Base-by-base conservation (phyloP, 2,113 vertebrate genomes). In the Gnathonemus longibarbis region DNA sequence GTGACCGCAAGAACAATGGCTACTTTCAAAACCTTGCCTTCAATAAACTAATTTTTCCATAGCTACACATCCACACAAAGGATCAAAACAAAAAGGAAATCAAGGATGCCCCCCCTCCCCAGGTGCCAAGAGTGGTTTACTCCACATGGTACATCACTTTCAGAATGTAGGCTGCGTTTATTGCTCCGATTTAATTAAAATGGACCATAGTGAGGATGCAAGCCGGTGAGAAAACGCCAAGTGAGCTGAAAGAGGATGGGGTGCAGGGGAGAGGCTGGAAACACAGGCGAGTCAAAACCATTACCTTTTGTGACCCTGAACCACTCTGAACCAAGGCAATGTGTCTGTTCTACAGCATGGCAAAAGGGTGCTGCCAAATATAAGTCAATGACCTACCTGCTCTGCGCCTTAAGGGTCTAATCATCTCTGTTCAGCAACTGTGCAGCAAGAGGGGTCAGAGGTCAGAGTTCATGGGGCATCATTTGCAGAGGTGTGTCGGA, bases 381-480 rank as follows among this genome's bases (percentile, higher is more conserved):
- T n/a, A 48, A 46, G 21, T 48, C 42, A 24, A 84, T 46, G 42
- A 45, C 83, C 83, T 84, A 84, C 83, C 45, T 48, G 42, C 24
- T n/a, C 45, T 9, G 19, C 58, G 53, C 19, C 87, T 39, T 58
- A 27, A 88, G 87, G 7, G 50, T 45, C 87, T 88, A 52, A 52
- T 88, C 87, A 58, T 45, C 45, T 88, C 31, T 27, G 9, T 35
- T 27, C 48, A 52, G 46, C 17, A 70, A 39, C 88, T 48, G 62
- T 70, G 42, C 11, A 52, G 49, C 85, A 87, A 53, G 45, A 42
- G 45, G 7, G 58, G 62, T 31, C 88, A 89, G 27, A 89, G 62
- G 88, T 74, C 88, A 77, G 39, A 77, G 88, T 70, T 89, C 88
- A 89, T 5, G 45, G 88, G 88, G 13, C 48, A 53, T 89, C n/a